Evolutionary conservation across 2,888 invertebrate genomes (phyloP), one percentile per base, ranked within the genome.

Genomic region (Deilephila porcellus): DNA sequence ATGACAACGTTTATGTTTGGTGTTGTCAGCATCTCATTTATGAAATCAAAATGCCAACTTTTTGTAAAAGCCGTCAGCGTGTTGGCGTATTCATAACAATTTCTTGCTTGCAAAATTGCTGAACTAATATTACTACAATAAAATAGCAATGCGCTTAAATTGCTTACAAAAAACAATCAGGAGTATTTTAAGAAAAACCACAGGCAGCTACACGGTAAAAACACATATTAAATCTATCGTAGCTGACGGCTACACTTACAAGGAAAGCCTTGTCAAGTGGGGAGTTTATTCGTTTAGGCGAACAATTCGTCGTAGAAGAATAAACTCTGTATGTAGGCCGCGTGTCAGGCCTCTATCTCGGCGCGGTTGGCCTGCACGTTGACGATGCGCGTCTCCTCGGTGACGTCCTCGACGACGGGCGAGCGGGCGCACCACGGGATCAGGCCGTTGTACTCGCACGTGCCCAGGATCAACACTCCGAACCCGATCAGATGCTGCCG

Each of bases 401-500:
- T 56, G 56, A n/a, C 75, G n/a, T 76, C 75, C 0, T 71, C 74
- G 7, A 73, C 78, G 4, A 72, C 32, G 4, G 60, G 74, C 5
- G 73, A 71, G 5, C 79, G 75, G 75, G 81, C 83, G 84, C 79
- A 92, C 45, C 78, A 83, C 73, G 85, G 90, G 5, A 96, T 79
- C 0, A 96, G 86, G 63, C 96, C 95, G 82, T 98, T 98, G 93
- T 99, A 99, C 71, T 97, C 92, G 81, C 97, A 96, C 96, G 98
- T 98, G 76, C 99, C 99, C 74, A 96, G 85, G 73, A 98, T 93
- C 3, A 99, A 94, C 11, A 97, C 90, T 0, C 95, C 83, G 87
- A 98, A 98, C 6, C 98, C 98, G 79, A 98, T 88, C 60, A 98
- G 91, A 95, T 98, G 97, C 75, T 97, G 94, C 91, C 96, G 90